Conservation (phyloP, 1,140 invertebrate genomes). For the Drosophila pruinosa region DNA sequence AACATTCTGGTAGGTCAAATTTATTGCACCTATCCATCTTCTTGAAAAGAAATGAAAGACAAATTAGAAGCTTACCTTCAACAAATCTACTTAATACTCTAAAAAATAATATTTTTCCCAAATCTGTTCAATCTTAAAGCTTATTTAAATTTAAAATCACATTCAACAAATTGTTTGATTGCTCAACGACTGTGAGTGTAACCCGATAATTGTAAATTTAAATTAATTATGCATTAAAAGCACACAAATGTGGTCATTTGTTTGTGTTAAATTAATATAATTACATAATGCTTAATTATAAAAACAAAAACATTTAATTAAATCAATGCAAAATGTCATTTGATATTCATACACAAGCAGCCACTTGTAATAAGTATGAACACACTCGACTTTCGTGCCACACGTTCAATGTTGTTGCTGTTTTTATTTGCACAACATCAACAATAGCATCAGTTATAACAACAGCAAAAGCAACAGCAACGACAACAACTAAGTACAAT, state of each 20-base stretch:
- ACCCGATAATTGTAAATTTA: slow-evolving; percentile 3
- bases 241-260: slow-evolving; percentile 2
- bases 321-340: slow-evolving; percentile 54
- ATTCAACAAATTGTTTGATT: not conserved
- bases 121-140: no score
- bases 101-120: no score
- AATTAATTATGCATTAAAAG: slow-evolving; percentile 4
- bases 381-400: slow-evolving; percentile 45
- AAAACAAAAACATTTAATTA: slow-evolving; percentile 58
- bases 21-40: no score
- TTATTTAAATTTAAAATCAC: not conserved
- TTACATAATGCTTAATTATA: slow-evolving; percentile 27
- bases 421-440: slow-evolving; percentile 53
- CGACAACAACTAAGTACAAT: slow-evolving; percentile 37
- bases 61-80: no score
- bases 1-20: no score
- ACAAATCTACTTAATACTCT: no score
- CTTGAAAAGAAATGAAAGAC: no score
- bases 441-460: slow-evolving; percentile 15
- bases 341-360: slow-evolving; percentile 26
- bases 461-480: slow-evolving; percentile 18
- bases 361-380: slow-evolving; percentile 33
- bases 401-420: slow-evolving; percentile 36
- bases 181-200: not conserved
- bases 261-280: slow-evolving; percentile 33